Evolutionary conservation across 2,888 invertebrate genomes (phyloP), one percentile per base, ranked within the genome.

Genomic region (Strigamia transsilvanica): DNA sequence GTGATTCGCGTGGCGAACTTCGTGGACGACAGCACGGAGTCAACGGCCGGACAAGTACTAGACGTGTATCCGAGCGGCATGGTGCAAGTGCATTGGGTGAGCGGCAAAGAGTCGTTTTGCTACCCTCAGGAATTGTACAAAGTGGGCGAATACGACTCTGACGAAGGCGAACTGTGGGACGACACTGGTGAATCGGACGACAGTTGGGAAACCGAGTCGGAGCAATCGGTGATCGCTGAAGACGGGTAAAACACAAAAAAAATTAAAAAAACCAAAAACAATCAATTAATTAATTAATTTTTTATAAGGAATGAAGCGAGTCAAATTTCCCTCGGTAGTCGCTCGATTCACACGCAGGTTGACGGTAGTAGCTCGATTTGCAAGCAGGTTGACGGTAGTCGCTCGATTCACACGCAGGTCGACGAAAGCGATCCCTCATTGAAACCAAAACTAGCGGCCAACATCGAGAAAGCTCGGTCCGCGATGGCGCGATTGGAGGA

Each of bases 91-190:
- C 93, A 94, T 92, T 98, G 97, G 98, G 93, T 95, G 0, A 94
- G 94, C 87, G 94, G 94, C 13, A 92, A 92, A 84, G 91, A 92
- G 9, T 94, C 95, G 84, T 93, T 94, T 90, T 96, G 95, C 87
- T 97, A 94, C 93, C 98, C 98, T 0, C 96, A 97, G 87, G 95
- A 96, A 88, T 89, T 96, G 12, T 96, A 94, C 86, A 93, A 94
- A 83, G 92, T 93, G 84, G 91, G 93, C 83, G 91, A 94, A 87
- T 92, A 93, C 85, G 94, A 94, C 86, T 92, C 92, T 0, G 93
- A 93, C 82, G 93, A 94, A 84, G 93, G 93, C 42, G 93, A 93
- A 86, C 89, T 93, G 46, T 93, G 93, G 92, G 89, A 89, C 0
- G 92, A 92, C 0, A 92, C 91, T 0, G 93, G 93, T 78, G 93